phyloP scores from a whole-genome alignment of 2,797 vertebrate genomes.

The Notolepis coatsorum region DNA sequence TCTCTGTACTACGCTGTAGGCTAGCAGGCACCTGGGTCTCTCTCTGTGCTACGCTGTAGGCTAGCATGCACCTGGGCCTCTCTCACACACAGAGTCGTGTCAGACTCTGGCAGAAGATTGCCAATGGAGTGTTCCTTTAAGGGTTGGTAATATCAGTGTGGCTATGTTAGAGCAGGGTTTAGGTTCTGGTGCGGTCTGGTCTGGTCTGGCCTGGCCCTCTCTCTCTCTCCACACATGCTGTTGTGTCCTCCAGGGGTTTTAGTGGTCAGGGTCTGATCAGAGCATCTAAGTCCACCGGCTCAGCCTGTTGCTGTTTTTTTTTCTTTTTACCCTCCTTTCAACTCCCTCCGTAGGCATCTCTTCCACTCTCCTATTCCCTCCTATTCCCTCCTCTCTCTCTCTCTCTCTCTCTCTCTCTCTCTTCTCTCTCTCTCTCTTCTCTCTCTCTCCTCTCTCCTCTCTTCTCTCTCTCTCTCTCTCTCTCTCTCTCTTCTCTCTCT shows the following conservation, averaged over 20 bases:
- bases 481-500: conserved; percentile 22
- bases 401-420: background rate
- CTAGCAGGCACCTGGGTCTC: no score
- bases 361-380: conserved; percentile 10
- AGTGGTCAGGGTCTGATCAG: conserved; percentile 44
- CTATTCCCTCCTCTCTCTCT: background rate
- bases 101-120: no score
- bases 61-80: no score
- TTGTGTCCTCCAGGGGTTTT: conserved; percentile 32
- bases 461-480: background rate
- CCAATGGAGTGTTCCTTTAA: no score
- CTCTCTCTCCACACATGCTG: conserved; percentile 16
- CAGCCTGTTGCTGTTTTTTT: conserved; percentile 19
- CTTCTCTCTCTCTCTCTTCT: background rate
- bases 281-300: conserved; percentile 38
- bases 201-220: no score
- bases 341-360: background rate
- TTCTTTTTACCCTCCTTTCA: no score
- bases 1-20: no score
- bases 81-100: no score
- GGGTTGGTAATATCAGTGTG: no score
- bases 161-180: no score
- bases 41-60: no score
- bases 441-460: background rate
- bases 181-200: no score